Evolutionary conservation across 2,113 vertebrate genomes (phyloP), one percentile per base, ranked within the genome.

Genomic region (Rhadina sibilatrix): DNA sequence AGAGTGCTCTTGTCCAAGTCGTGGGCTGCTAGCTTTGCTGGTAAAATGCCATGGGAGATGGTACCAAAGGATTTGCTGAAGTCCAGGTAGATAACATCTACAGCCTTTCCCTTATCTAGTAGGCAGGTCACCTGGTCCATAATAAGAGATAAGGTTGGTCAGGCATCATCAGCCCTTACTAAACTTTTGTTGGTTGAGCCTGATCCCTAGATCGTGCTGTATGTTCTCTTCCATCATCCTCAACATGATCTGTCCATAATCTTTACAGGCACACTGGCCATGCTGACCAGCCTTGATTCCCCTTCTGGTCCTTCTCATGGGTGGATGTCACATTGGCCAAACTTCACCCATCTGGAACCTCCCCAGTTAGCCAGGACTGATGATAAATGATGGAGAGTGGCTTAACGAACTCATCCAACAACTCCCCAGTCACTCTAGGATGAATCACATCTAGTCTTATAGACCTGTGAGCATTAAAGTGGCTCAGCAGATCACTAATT

Each of bases 11-110:
- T 65, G 40, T 24, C 23, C 30, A n/a, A 56, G 23, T 12, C 0
- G 0, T 1, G 2, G 15, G 28, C 40, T 40, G 18, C 9, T n/a
- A 74, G 5, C 11, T 64, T 74, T n/a, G 15, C 50, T 10, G 31
- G 22, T 21, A 53, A 7, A 5, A 4, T 47, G 18, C 4, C 1
- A 1, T 10, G 6, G 28, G 40, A 47, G 14, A 46, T 2, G 1
- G 11, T n/a, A 18, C 3, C 9, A 74, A 28, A 64, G 18, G 28
- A 9, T 18, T 35, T 33, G 11, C 40, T 64, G 28, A n/a, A 56
- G 7, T 56, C 7, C 15, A 40, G 4, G 6, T 15, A 64, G 23
- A 40, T 6, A 28, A n/a, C 10, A 74, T 19, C 18, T 40, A 23
- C 28, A 54, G 23, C 10, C 5, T 47, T 44, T 53, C 21, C 17